Conservation (phyloP, 2,888 invertebrate genomes). For the Mimas tiliae region DNA sequence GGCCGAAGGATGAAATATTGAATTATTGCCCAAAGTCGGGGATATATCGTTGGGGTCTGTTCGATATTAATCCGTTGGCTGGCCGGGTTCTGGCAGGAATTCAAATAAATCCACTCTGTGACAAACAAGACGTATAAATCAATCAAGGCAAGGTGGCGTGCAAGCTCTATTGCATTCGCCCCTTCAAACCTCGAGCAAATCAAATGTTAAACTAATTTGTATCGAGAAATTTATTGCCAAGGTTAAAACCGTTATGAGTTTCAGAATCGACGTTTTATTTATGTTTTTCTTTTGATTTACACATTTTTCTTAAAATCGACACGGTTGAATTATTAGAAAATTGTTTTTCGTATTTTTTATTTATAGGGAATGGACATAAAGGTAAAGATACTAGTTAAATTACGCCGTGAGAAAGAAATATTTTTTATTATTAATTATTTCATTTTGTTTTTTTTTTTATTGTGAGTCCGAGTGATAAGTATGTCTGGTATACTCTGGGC, state of each 20-base stretch:
- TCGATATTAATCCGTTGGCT: constrained; percentile 83
- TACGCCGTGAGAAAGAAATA: too few species aligned
- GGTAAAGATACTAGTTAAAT: too few species aligned
- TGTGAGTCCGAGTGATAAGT: too few species aligned
- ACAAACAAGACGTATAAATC: constrained; percentile 86
- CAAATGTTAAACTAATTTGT: constrained; percentile 76
- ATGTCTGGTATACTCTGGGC: too few species aligned
- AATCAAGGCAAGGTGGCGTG: constrained; percentile 82
- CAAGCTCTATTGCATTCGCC: constrained; percentile 76
- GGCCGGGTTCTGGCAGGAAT: constrained; percentile 80
- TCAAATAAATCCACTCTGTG: constrained; percentile 84
- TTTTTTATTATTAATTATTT: too few species aligned
- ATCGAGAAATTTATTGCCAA: constrained; percentile 78
- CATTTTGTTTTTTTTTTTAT: too few species aligned
- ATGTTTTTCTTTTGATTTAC: constrained; percentile 71
- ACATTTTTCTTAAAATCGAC: constrained; percentile 42
- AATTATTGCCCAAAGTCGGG: constrained; percentile 82
- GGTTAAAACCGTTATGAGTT: constrained; percentile 78
- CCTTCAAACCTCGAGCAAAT: constrained; percentile 60
- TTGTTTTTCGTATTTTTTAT: not conserved
- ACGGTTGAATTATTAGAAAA: constrained; percentile 22
- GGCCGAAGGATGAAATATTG: constrained; percentile 82
- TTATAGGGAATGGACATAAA: not conserved
- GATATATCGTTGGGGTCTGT: constrained; percentile 78
- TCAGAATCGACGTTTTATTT: constrained; percentile 69